phyloP scores from a whole-genome alignment of 2,797 vertebrate genomes.

The Streptopelia turtur region DNA sequence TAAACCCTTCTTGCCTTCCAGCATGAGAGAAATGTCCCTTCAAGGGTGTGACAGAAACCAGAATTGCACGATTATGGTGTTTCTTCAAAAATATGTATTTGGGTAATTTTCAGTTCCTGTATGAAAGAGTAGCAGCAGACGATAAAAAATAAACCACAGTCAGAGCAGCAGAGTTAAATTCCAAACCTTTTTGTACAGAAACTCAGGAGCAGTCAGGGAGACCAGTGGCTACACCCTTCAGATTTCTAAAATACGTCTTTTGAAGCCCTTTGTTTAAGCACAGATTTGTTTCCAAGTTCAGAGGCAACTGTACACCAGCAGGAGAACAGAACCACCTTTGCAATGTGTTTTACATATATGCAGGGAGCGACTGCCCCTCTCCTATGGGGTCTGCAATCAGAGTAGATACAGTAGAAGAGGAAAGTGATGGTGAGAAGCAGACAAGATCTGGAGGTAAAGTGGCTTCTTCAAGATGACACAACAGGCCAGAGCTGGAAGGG shows the following conservation, averaged over 20 bases:
- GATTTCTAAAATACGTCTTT: neutral
- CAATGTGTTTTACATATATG: neutral
- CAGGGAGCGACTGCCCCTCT: fast-evolving
- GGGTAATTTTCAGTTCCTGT: slow-evolving; percentile 10
- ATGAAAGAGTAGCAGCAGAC: neutral
- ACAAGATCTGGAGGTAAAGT: neutral
- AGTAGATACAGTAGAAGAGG: neutral
- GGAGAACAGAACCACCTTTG: neutral
- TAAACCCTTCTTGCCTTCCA: neutral
- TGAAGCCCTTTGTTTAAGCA: neutral
- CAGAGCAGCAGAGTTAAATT: neutral
- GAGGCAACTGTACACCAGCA: neutral
- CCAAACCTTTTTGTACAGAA: neutral
- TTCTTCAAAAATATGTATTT: slow-evolving; percentile 5
- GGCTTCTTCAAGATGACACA: neutral
- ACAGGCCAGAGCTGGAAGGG: neutral
- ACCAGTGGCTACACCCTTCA: neutral
- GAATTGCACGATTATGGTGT: slow-evolving; percentile 1
- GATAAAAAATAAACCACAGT: neutral
- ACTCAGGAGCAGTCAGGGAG: neutral
- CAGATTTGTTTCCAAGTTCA: neutral
- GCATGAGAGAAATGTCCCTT: neutral
- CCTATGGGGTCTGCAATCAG: fast-evolving
- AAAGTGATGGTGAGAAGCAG: neutral
- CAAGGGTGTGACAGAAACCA: slow-evolving; percentile 10